A percentile compares a stretch with the other conserved stretches of the same genome.
phyloP scores from a whole-genome alignment of 2,888 invertebrate genomes.

The Protodeltote pygarga region DNA sequence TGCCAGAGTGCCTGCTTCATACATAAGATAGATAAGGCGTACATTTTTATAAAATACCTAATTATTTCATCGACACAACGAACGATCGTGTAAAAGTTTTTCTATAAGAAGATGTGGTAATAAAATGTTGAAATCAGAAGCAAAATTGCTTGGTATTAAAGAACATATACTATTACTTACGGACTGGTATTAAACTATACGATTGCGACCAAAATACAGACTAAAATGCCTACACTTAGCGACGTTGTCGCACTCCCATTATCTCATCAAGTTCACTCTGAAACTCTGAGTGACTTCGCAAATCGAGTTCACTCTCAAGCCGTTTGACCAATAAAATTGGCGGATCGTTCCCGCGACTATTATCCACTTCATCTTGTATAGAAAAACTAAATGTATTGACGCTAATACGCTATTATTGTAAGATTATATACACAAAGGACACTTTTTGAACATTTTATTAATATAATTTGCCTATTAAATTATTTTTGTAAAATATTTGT shows the following conservation, averaged over 20 bases:
- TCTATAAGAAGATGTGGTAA: slow-evolving; percentile 28
- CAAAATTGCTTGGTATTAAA: no score
- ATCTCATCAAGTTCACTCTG: slow-evolving; percentile 34
- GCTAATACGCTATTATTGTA: slow-evolving; percentile 72
- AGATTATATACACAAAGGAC: slow-evolving; percentile 84
- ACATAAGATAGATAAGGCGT: slow-evolving; percentile 52
- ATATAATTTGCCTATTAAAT: slow-evolving; percentile 86
- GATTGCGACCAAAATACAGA: slow-evolving; percentile 13
- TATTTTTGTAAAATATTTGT: slow-evolving; percentile 81
- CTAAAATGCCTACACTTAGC: slow-evolving; percentile 5
- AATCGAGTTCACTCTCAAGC: slow-evolving; percentile 25
- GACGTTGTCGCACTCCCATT: slow-evolving; percentile 20
- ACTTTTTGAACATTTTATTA: slow-evolving; percentile 85
- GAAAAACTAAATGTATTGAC: slow-evolving; percentile 55
- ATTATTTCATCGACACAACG: slow-evolving; percentile 51
- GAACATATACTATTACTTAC: no score
- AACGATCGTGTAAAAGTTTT: slow-evolving; percentile 44
- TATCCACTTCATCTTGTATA: slow-evolving; percentile 14
- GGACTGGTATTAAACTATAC: no score
- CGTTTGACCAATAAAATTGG: no score
- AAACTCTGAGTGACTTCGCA: slow-evolving; percentile 20
- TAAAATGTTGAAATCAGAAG: no score
- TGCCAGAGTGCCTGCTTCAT: slow-evolving; percentile 77
- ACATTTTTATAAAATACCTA: slow-evolving; percentile 44
- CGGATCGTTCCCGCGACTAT: not conserved